phyloP scores from a whole-genome alignment of 2,888 invertebrate genomes.

The Tipula unca region DNA sequence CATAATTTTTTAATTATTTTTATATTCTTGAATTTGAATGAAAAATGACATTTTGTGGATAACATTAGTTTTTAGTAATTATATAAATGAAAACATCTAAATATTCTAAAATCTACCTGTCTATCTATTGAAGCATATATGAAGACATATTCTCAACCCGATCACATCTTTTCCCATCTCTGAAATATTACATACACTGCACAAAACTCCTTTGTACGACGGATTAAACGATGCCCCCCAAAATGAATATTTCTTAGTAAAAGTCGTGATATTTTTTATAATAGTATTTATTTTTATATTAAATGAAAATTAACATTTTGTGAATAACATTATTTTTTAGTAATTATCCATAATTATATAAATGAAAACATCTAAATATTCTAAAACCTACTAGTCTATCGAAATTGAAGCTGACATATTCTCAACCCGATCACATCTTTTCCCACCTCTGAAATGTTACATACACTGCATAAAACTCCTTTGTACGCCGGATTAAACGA shows the following conservation, averaged over 20 bases:
- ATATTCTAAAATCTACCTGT: neutral
- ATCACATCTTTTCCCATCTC: conserved; percentile 85
- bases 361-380: neutral
- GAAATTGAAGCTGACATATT: conserved; percentile 56
- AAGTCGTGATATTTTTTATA: neutral
- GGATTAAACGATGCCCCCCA: conserved; percentile 84
- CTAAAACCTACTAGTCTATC: conserved; percentile 27
- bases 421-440: conserved; percentile 80
- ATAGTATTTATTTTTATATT: neutral
- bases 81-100: neutral
- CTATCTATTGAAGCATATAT: conserved; percentile 40
- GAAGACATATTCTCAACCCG: conserved; percentile 80
- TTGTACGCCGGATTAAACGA: conserved; percentile 81
- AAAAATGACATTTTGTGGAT: neutral
- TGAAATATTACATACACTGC: conserved; percentile 78
- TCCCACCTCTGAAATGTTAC: conserved; percentile 84
- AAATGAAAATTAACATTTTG: neutral
- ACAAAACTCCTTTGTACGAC: conserved; percentile 75
- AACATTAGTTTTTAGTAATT: neutral
- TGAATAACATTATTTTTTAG: neutral
- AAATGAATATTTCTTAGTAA: conserved; percentile 69
- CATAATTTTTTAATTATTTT: neutral
- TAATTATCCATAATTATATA: neutral
- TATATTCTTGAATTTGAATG: neutral
- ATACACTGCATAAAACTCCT: conserved; percentile 76